Base-by-base conservation (phyloP, 2,797 vertebrate genomes). In the Acrossocheilus wenchowensis region DNA sequence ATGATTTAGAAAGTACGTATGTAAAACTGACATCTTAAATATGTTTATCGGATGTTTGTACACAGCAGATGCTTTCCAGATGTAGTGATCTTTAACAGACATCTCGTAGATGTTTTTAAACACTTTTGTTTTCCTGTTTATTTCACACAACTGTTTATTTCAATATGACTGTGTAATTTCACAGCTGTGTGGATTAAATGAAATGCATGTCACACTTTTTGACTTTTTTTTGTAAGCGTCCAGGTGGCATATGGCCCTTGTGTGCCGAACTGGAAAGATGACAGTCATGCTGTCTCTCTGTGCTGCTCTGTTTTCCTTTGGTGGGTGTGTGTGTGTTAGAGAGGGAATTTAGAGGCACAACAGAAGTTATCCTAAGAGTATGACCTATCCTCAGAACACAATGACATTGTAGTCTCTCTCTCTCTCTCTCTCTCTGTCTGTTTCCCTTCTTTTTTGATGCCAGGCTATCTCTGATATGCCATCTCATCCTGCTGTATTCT, bases 181-280 rank as follows among this genome's bases (percentile, higher is more conserved):
- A 84, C 80, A 66, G 84, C 80, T 88, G 86, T 54, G 84, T 77
- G 82, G 75, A 74, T 79, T 74, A 69, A 89, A 78, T 81, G 69
- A 82, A 82, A 86, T 57, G 74, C 68, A 77, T 83, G 54, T 80
- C 83, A 86, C 69, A 80, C 87, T 82, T 87, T 89, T 54, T 87
- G 73, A 89, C 74, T 23, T 54, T 87, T 79, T 90, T 77, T 88
- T 86, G 88, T 79, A 34, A 52, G 36, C 75, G 78, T 87, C 85
- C 82, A 17, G 77, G 86, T 80, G 89, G 85, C 92, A 88, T 90
- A 94, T 93, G 91, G 90, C 91, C 85, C 87, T 90, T 93, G 90
- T 84, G 91, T 88, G 87, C 90, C 88, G 77, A 92, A 75, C 84
- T 88, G 60, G 81, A 87, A 87, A 85, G 81, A 84, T 88, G 89